phyloP scores from a whole-genome alignment of 2,888 invertebrate species.

The Dynastes hyllus region DNA sequence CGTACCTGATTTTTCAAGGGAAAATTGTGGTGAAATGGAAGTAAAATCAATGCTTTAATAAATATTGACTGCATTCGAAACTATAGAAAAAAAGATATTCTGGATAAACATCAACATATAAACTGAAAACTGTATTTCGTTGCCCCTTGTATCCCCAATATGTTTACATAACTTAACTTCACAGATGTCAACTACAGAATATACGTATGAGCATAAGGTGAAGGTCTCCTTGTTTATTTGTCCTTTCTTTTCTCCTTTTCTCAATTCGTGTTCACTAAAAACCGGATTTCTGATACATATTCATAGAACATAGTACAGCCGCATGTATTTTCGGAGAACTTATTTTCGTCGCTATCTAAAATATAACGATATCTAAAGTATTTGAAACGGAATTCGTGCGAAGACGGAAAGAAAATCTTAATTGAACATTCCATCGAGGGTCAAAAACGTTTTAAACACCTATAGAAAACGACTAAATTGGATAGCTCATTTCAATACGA shows the following conservation, averaged over 20 bases:
- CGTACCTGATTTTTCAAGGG: no score
- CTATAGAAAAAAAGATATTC: no score
- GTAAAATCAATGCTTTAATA: no score
- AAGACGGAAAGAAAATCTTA: constrained; percentile 14
- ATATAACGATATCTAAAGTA: constrained; percentile 34
- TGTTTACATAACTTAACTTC: not conserved
- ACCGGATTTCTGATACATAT: constrained; percentile 64
- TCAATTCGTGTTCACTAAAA: constrained; percentile 55
- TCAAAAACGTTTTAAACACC: not conserved
- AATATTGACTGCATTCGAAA: no score
- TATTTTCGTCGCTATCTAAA: constrained; percentile 11
- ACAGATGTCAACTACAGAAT: not conserved
- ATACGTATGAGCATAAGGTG: constrained; percentile 54
- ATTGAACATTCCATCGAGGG: constrained; percentile 3
- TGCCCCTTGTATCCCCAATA: not conserved
- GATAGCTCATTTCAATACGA: not conserved
- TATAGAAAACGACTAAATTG: constrained; percentile 6
- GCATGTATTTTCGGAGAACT: constrained; percentile 21
- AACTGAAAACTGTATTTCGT: not conserved
- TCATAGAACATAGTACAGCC: constrained; percentile 57
- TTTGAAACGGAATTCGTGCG: constrained; percentile 18
- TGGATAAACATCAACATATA: no score
- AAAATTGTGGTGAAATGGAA: no score
- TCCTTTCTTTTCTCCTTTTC: constrained; percentile 49
- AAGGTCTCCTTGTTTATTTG: constrained; percentile 59